Evolutionary conservation across 2,888 invertebrate species (phyloP), one percentile per base, ranked within the genome.

Genomic region (Hypsopygia costalis): DNA sequence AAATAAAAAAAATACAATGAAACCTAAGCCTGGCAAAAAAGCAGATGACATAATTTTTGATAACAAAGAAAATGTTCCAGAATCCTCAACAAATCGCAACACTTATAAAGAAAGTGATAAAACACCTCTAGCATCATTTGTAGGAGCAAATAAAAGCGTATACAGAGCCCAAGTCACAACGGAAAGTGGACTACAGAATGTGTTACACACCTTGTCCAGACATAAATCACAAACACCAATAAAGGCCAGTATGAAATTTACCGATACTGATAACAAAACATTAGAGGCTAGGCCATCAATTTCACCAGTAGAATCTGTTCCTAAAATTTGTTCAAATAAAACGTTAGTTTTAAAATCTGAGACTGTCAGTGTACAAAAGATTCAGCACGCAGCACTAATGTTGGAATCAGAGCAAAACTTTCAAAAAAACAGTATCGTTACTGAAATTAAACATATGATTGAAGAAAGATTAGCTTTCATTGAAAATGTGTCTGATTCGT

Each of bases 11-110:
- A 47, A 49, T 20, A 48, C 55, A 11, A 77, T 72, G 58, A 67
- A 59, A 37, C 46, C 42, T 21, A 71, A 69, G 55, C 50, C 21
- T 31, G 44, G 43, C 5, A 71, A 70, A 49, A 71, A 62, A 31
- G 1, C 46, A 0, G 56, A 62, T 16, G 55, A 43, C 1, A 67
- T 59, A 49, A 45, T 49, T 37, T 50, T 49, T 31, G 60, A 62
- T 34, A 69, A 82, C 41, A 81, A 81, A 56, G 81, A 83, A 64
- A 81, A 82, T 43, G 43, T 74, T 34, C 76, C 82, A 6, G 65
- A 72, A 49, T 58, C 67, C 8, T 70, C 79, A 5, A 54, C 58
- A 45, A 62, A 58, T 50, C 55, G 36, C 36, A 61, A 51, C 40
- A 10, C 11, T 6, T 59, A 39, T 45, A 67, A 55, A 49, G 56